Base-by-base conservation (phyloP, 2,888 invertebrate species). In the Drosophila multiciliata region DNA sequence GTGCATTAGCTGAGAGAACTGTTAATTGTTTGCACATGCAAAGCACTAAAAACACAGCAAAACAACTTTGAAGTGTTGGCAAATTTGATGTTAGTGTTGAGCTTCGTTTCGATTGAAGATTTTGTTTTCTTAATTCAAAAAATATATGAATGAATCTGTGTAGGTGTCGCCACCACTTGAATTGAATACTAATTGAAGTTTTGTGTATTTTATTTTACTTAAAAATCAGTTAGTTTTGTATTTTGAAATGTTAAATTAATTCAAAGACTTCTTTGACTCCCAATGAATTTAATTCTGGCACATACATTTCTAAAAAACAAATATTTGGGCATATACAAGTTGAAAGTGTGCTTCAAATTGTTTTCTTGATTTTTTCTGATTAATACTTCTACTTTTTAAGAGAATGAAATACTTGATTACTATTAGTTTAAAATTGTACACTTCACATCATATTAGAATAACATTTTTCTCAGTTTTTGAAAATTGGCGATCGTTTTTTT, bases 1-100 rank as follows among this genome's bases (percentile, higher is more conserved):
- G 83, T 90, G 89, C 87, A 89, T 86, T 79, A 84, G 85, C 69
- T 70, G 53, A 79, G 67, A 80, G 76, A 77, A 89, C 82, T 66
- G 75, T 79, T 89, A 80, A 88, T 79, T 83, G 85, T 82, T 84
- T 89, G 78, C 74, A 58, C 74, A 73, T 70, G 72, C 70, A 62
- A 71, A 87, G 88, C 26, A 49, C 23, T 26, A 26, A 49, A 26
- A 40, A 49, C 50, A 36, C 42, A 17, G 26, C n/a, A 40, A 52
- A 50, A 61, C 35, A 49, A 36, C 42, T 35, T 26, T 61, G 53
- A 66, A 55, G 53, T 55, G 6, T 9, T 29, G 6, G 1, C 12
- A 49, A 45, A 57, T 42, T 11, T 58, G 4, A 62, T 32, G 9
- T 45, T 65, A 48, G 15, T 15, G 45, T 23, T 45, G 45, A 45